Evolutionary conservation across 2,797 vertebrate species (phyloP), one percentile per base, ranked within the genome.

Genomic region (Myripristis jacobus): DNA sequence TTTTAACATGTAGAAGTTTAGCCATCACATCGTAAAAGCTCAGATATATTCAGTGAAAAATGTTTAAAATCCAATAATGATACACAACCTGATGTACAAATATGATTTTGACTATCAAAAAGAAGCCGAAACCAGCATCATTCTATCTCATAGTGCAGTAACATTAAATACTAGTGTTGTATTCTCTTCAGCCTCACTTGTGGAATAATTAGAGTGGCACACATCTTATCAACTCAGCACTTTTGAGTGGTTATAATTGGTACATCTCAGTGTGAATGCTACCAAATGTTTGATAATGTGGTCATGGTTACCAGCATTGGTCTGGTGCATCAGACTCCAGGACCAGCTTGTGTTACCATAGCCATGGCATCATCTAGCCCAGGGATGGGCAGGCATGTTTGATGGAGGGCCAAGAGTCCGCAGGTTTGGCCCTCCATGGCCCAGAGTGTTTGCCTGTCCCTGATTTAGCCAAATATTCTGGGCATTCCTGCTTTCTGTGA

Each of bases 1-100:
- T 47, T 36, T 1, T 34, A 15, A 22, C 11, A 46, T 52, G 0
- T 9, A 41, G 16, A 64, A n/a, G 29, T 63, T 62, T 10, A 41
- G 55, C 43, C 24, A 18, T 53, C 19, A 64, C 24, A n/a, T 16
- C 15, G 9, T 16, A 43, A 65, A 64, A 55, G 25, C 21, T 38
- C 21, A 66, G 13, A 18, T 38, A 64, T 36, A 47, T 65, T 36
- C 12, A 19, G 53, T 54, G 11, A 15, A 73, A 59, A 70, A 22
- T 48, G 47, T 7, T 48, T 6, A 11, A 9, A 36, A 36, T 36
- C 34, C 34, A 12, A 36, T 36, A 48, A 48, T 16, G n/a, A 19
- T 6, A 22, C 47, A 22, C 11, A 50, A 50, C 15, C 43, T 6
- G 15, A 22, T 10, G 48, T 51, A 10, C 22, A 18, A 24, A 13